Evolutionary conservation across 2,797 vertebrate genomes (phyloP), one percentile per base, ranked within the genome.

Genomic region (Eutrigla gurnardus): DNA sequence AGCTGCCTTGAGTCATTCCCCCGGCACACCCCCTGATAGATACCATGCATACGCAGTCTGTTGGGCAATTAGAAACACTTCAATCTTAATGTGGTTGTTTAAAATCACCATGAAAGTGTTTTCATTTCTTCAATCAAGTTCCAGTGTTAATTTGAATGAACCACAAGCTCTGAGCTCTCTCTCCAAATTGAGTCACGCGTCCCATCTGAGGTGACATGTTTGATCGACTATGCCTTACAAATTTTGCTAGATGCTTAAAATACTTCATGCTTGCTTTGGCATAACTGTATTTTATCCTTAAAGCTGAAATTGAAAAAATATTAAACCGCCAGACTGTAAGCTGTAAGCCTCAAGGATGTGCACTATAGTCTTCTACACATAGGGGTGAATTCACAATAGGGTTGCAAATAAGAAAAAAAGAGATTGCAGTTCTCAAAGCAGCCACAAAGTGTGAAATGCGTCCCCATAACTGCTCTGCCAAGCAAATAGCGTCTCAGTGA

Each of bases 311-410:
- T 73, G 8, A 65, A 50, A 46, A 71, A 53, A 71, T 54, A 52
- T 67, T 17, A 58, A 67, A 69, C 2, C 0, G 1, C 13, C 35
- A 13, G 14, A 52, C 8, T 63, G 33, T 73, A 54, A 54, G 62
- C 50, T 64, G 47, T 10, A 63, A 45, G n/a, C 60, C 64, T 80
- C 49, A 85, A 77, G 73, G 78, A 69, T 77, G 66, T 49, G 32
- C 42, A 32, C 63, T 35, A 1, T 25, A 35, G 45, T 49, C 52
- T 89, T 40, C 10, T 12, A 40, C n/a, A 18, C 55, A 15, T 4
- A 13, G 36, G 36, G 13, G 53, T 5, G 3, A 58, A 18, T 58
- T 37, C 36, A 58, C n/a, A 39, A 49, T n/a, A 58, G 36, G 54
- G n/a, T 39, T 36, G 36, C 52, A 14, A 33, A 32, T 33, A 7